Evolutionary conservation across 2,888 invertebrate species (phyloP).

Genomic region (Caenorhabditis sinica): DNA sequence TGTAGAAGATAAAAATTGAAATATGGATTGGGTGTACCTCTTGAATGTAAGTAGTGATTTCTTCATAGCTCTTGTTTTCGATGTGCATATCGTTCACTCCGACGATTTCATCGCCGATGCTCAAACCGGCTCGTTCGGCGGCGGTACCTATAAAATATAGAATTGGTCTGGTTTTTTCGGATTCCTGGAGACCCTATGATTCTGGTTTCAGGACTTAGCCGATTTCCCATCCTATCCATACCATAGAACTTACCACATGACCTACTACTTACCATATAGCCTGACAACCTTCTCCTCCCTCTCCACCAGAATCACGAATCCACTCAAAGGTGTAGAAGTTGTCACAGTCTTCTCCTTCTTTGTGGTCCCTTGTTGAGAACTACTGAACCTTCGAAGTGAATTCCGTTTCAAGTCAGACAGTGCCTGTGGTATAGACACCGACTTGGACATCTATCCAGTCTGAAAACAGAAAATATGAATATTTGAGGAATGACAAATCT

Average conservation of each 20-base stretch:
- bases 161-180: no score
- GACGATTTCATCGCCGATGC: conserved; percentile 97
- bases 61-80: conserved; percentile 93
- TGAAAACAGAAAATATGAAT: not conserved
- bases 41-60: conserved; percentile 95
- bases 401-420: conserved; percentile 70
- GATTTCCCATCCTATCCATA: no score
- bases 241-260: no score
- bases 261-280: conserved; percentile 53
- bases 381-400: conserved; percentile 67
- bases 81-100: conserved; percentile 96
- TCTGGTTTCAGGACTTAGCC: no score
- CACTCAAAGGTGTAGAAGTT: conserved; percentile 66
- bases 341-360: conserved; percentile 37
- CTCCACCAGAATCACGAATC: conserved; percentile 74
- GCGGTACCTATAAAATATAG: conserved; percentile 88
- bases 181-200: not conserved
- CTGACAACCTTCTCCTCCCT: conserved; percentile 61
- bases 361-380: conserved; percentile 26
- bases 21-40: conserved; percentile 87
- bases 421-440: conserved; percentile 74
- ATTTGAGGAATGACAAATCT: not conserved
- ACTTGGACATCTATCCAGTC: conserved; percentile 66
- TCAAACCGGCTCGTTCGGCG: conserved; percentile 93
- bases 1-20: not conserved